Evolutionary conservation across 2,888 invertebrate genomes (phyloP).

Genomic region (Tetragonula carbonaria): DNA sequence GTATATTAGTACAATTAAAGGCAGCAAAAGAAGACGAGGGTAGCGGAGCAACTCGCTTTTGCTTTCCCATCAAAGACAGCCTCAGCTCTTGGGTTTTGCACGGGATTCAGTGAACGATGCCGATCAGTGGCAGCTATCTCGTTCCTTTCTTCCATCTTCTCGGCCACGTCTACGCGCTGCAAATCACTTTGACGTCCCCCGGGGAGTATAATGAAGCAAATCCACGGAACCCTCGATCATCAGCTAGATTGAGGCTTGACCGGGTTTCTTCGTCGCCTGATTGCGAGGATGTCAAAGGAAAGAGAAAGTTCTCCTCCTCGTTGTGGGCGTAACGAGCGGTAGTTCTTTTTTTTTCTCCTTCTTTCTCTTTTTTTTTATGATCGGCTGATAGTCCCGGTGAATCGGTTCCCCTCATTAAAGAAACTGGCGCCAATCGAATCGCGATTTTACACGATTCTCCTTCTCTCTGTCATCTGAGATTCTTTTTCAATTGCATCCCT

Average conservation of each 20-base stretch:
- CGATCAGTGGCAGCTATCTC: slow-evolving; percentile 41
- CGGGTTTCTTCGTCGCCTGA: slow-evolving; percentile 55
- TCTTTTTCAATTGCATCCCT: not conserved
- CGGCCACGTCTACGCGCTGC: slow-evolving; percentile 18
- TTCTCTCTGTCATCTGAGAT: not conserved
- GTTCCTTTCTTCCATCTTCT: slow-evolving; percentile 38
- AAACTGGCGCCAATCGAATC: not conserved
- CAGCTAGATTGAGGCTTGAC: slow-evolving; percentile 42
- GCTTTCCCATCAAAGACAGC: slow-evolving; percentile 36
- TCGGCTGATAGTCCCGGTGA: slow-evolving; percentile 15
- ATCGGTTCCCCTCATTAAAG: slow-evolving; percentile 25
- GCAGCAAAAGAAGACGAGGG: not conserved
- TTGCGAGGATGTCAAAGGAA: slow-evolving; percentile 57
- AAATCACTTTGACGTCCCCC: slow-evolving; percentile 64
- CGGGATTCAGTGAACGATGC: slow-evolving; percentile 22
- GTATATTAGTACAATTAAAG: slow-evolving; percentile 15
- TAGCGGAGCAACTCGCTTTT: not conserved
- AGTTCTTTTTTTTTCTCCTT: not conserved
- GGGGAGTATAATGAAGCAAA: slow-evolving; percentile 63
- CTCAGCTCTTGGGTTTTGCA: not conserved
- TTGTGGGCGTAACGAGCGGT: slow-evolving; percentile 45
- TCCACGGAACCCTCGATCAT: slow-evolving; percentile 58
- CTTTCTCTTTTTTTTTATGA: not conserved
- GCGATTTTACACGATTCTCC: slow-evolving; percentile 1
- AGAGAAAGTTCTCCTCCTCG: slow-evolving; percentile 16